Evolutionary conservation across 2,797 vertebrate species (phyloP).

Genomic region (Diceros bicornis): DNA sequence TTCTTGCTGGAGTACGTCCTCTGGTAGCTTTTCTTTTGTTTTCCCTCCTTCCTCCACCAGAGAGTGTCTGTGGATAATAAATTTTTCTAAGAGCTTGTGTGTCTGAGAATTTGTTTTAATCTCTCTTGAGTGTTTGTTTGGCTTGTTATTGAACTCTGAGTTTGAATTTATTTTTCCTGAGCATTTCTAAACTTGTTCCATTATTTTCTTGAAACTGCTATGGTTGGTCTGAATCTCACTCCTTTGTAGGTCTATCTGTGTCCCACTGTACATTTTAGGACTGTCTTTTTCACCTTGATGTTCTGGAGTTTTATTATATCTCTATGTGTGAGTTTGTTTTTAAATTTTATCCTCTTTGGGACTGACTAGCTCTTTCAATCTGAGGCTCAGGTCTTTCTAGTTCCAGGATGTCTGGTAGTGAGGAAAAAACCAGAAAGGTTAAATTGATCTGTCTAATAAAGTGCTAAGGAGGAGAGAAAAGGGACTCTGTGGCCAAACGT

Average conservation of each 20-base stretch:
- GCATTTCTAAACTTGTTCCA: not conserved
- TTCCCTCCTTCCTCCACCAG: not conserved
- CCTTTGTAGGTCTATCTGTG: not conserved
- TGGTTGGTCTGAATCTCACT: not conserved
- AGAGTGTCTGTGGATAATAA: not conserved
- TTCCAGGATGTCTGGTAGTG: not conserved
- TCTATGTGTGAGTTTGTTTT: not conserved
- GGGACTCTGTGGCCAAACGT: not conserved
- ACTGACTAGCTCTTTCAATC: not conserved
- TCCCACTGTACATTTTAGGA: not conserved
- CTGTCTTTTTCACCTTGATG: not conserved
- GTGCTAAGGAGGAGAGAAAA: not conserved
- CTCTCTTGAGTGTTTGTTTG: not conserved
- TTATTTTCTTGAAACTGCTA: conserved; percentile 18
- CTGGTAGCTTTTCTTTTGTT: not conserved
- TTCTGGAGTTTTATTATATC: not conserved
- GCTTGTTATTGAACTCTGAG: not conserved
- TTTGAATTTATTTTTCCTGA: conserved; percentile 43
- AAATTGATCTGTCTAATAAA: not conserved
- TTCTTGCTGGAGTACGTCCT: not conserved
- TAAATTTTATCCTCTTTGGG: not conserved
- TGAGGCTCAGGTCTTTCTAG: not conserved
- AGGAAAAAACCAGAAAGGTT: not conserved
- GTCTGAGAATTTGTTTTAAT: not conserved
- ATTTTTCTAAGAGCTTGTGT: conserved; percentile 9